Conservation (phyloP, 2,797 vertebrate genomes). For the Chelonia mydas region DNA sequence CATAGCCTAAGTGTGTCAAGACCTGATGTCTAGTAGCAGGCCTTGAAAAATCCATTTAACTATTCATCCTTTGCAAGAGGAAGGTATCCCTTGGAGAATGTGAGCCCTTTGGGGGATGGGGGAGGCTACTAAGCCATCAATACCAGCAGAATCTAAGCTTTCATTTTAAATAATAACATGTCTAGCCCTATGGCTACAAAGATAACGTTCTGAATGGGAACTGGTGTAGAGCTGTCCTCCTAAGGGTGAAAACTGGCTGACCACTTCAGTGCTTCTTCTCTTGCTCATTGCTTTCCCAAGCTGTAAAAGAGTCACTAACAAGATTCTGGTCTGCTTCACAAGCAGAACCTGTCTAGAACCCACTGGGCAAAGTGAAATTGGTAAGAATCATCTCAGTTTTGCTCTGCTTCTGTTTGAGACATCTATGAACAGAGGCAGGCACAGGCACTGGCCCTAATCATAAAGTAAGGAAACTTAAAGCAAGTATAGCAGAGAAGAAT, state of each 20-base stretch:
- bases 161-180: not conserved
- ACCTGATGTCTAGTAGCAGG: not conserved
- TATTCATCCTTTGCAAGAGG: not conserved
- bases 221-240: accelerated
- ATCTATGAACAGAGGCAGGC: not conserved
- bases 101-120: not conserved
- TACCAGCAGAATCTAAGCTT: not conserved
- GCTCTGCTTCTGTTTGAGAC: not conserved
- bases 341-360: not conserved
- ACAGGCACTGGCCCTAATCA: not conserved
- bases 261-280: not conserved
- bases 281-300: not conserved
- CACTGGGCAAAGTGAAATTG: not conserved
- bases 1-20: not conserved
- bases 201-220: not conserved
- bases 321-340: not conserved
- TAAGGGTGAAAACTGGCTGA: not conserved
- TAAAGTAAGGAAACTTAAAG: not conserved
- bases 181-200: not conserved
- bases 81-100: not conserved
- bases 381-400: not conserved
- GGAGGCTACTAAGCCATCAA: not conserved
- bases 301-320: not conserved
- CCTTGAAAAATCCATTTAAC: not conserved
- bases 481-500: not conserved